A percentile compares a stretch with the other conserved stretches of the same genome.
Conservation (phyloP, 2,797 vertebrate species). For the Amblyopsis hoosieri region DNA sequence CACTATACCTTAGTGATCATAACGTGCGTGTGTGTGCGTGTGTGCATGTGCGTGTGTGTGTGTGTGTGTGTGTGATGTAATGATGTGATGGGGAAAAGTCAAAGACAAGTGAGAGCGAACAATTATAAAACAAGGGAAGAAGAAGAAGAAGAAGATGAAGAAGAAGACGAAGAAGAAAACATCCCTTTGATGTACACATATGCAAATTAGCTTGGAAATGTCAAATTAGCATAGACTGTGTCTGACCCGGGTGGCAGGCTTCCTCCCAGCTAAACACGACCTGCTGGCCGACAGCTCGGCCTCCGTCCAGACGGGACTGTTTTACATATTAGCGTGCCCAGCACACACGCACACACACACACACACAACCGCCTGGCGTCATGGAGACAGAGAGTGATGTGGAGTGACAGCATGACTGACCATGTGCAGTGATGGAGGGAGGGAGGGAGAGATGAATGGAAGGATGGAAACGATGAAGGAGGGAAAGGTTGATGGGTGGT, state of each 20-base stretch:
- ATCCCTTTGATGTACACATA: conserved; percentile 83
- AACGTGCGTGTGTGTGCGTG: too few relatives aligned
- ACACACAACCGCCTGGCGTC: conserved; percentile 82
- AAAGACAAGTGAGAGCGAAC: conserved; percentile 1
- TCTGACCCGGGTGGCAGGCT: conserved; percentile 81
- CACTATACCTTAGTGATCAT: too few relatives aligned
- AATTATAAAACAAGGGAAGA: too few relatives aligned
- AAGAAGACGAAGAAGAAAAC: too few relatives aligned
- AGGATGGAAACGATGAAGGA: too few relatives aligned
- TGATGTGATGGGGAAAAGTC: too few relatives aligned
- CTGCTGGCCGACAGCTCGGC: conserved; percentile 88
- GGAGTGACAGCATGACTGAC: conserved; percentile 84
- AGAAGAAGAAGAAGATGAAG: too few relatives aligned
- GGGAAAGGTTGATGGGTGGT: too few relatives aligned
- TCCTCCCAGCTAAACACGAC: conserved; percentile 84
- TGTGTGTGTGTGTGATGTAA: too few relatives aligned
- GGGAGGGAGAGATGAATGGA: too few relatives aligned
- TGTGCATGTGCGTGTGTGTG: too few relatives aligned
- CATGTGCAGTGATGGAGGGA: conserved; percentile 17
- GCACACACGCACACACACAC: conserved; percentile 74
- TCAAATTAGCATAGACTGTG: conserved; percentile 97
- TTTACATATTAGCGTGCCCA: conserved; percentile 84
- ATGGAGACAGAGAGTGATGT: conserved; percentile 83
- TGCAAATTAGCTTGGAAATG: conserved; percentile 95
- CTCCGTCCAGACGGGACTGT: conserved; percentile 82